Conservation (phyloP, 2,888 invertebrate species). For the Hypercompe scribonia region DNA sequence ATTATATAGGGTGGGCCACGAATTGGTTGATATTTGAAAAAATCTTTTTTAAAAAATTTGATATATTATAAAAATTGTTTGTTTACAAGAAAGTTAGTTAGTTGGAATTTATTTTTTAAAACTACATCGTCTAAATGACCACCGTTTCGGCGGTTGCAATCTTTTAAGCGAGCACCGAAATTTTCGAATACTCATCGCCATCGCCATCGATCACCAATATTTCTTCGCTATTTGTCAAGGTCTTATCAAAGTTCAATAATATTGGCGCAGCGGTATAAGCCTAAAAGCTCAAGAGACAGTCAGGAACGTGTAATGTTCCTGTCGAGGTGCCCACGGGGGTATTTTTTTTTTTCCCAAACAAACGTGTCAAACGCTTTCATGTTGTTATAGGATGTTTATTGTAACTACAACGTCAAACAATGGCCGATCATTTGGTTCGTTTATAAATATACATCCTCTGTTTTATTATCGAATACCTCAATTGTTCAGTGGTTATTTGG, state of each 20-base stretch:
- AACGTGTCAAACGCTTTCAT: slow-evolving; percentile 1
- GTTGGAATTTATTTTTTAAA: too few relatives aligned
- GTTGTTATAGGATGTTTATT: slow-evolving; percentile 5
- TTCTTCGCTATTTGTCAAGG: too few relatives aligned
- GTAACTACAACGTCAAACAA: slow-evolving; percentile 1
- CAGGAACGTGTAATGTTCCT: not conserved
- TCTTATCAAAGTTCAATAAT: not conserved
- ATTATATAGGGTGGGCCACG: too few relatives aligned
- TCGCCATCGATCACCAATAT: too few relatives aligned
- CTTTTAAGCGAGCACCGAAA: too few relatives aligned
- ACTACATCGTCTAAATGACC: too few relatives aligned
- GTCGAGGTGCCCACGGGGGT: not conserved
- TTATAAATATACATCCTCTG: not conserved
- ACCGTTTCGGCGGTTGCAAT: too few relatives aligned
- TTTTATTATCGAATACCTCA: not conserved
- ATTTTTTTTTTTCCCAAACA: not conserved
- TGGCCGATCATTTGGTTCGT: slow-evolving; percentile 1
- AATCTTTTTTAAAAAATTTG: too few relatives aligned
- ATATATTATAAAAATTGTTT: too few relatives aligned
- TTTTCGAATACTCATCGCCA: too few relatives aligned
- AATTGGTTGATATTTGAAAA: too few relatives aligned
- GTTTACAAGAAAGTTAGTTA: too few relatives aligned
- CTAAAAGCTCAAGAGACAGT: not conserved
- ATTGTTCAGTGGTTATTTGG: not conserved
- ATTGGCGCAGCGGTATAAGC: not conserved